These are phyloP conservation scores for Pseudorhombus dupliciocellatus DNA, from an alignment of 2,113 vertebrate species.

Conservation along the genomic window DNA sequence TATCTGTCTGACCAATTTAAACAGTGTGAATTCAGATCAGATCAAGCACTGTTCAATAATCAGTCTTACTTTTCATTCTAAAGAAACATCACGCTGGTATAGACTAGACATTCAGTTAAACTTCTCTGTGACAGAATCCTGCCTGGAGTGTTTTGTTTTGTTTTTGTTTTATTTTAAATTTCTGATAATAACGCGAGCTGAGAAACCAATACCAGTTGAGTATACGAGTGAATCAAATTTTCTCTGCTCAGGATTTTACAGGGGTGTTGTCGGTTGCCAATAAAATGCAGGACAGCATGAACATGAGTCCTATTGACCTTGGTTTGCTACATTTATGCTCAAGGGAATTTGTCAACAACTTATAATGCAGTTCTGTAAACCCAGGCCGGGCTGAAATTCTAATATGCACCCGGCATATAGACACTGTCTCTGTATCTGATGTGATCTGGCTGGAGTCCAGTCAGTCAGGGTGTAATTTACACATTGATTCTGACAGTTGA, in stretches of 20 bases:
- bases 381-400: constrained; percentile 16
- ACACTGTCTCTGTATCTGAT: constrained; percentile 27
- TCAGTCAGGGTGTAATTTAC: constrained; percentile 37
- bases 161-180: too few relatives aligned
- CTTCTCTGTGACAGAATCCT: constrained; percentile 15
- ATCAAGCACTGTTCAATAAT: too few relatives aligned
- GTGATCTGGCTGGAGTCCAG: constrained; percentile 42
- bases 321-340: constrained; percentile 40
- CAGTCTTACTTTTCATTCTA: too few relatives aligned
- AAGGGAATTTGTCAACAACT: constrained; percentile 36
- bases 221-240: neutral
- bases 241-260: constrained; percentile 23
- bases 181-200: constrained; percentile 21
- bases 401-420: constrained; percentile 39
- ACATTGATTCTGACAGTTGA: constrained; percentile 34
- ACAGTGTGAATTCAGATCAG: too few relatives aligned
- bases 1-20: too few relatives aligned
- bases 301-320: constrained; percentile 42
- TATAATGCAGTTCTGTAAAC: constrained; percentile 27
- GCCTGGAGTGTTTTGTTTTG: neutral
- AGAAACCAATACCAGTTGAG: neutral
- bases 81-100: too few relatives aligned
- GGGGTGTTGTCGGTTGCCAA: constrained; percentile 16
- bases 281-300: constrained; percentile 37
- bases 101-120: constrained; percentile 20